These are phyloP conservation scores for Microcebus ravelobensis DNA, from an alignment of 2,113 vertebrate genomes.

Conservation along the genomic window DNA sequence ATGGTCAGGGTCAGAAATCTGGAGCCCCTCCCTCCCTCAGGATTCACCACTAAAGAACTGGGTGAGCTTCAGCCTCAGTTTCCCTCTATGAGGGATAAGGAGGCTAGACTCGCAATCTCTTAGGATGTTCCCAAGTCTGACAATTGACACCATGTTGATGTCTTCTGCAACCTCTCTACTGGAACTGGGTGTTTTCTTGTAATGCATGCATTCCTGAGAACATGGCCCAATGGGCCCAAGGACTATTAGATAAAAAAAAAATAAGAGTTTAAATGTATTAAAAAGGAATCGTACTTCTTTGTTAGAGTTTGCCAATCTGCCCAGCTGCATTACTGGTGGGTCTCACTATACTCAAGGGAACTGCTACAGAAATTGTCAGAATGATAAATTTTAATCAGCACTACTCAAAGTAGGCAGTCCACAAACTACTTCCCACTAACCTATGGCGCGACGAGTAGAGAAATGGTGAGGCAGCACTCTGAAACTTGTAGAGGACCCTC, in stretches of 20 bases:
- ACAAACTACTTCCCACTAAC: not conserved
- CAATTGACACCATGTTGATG: not conserved
- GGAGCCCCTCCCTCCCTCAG: not conserved
- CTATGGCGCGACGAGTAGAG: accelerated
- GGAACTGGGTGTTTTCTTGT: not conserved
- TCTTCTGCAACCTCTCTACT: not conserved
- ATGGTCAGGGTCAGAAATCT: not conserved
- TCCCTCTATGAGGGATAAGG: not conserved
- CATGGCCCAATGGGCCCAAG: not conserved
- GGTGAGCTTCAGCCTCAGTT: not conserved
- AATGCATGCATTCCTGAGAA: not conserved
- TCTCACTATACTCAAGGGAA: not conserved
- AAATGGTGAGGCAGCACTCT: not conserved
- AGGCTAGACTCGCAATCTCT: not conserved
- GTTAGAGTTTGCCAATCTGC: not conserved
- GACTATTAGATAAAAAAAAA: not conserved
- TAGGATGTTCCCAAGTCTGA: not conserved
- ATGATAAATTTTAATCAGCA: not conserved
- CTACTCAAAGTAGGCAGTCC: not conserved
- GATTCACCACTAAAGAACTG: not conserved
- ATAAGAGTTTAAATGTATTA: not conserved
- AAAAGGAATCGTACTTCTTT: not conserved
- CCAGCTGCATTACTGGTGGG: too few species aligned
- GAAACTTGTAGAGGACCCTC: not conserved
- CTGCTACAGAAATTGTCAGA: not conserved